Conservation (phyloP, 2,797 vertebrate genomes). For the Ceyx erithaca region DNA sequence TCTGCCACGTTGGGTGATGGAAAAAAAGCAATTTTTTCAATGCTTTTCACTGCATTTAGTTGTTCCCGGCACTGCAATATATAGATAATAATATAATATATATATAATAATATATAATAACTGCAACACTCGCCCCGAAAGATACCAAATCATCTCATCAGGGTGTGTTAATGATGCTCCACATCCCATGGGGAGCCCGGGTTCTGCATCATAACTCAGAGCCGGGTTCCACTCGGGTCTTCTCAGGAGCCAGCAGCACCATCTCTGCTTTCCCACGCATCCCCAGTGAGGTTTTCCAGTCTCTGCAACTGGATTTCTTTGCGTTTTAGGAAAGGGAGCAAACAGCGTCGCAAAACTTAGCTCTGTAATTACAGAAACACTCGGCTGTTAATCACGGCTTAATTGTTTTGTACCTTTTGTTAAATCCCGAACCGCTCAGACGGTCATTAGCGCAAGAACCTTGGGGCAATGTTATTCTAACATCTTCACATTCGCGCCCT, state of each 20-base stretch:
- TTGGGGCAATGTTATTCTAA: slow-evolving; percentile 18
- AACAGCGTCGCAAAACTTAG: background rate
- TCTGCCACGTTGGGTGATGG: fast-evolving
- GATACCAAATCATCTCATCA: background rate
- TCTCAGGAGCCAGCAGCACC: background rate
- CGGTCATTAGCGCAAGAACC: slow-evolving; percentile 10
- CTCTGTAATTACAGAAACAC: background rate
- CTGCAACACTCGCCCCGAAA: background rate
- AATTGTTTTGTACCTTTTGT: slow-evolving; percentile 58
- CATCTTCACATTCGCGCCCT: background rate
- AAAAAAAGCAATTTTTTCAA: background rate
- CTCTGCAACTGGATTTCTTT: background rate
- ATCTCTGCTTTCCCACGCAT: background rate
- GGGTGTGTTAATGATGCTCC: background rate
- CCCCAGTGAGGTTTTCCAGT: background rate
- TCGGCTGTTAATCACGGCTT: background rate
- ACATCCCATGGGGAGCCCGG: background rate
- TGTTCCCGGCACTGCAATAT: background rate
- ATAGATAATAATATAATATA: no score
- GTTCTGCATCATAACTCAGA: fast-evolving
- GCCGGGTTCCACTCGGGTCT: background rate
- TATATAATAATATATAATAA: no score
- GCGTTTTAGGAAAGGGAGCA: background rate
- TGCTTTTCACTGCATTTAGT: background rate
- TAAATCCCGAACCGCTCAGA: slow-evolving; percentile 13